Base-by-base conservation (phyloP, 2,113 vertebrate genomes). In the Paramormyrops kingsleyae region DNA sequence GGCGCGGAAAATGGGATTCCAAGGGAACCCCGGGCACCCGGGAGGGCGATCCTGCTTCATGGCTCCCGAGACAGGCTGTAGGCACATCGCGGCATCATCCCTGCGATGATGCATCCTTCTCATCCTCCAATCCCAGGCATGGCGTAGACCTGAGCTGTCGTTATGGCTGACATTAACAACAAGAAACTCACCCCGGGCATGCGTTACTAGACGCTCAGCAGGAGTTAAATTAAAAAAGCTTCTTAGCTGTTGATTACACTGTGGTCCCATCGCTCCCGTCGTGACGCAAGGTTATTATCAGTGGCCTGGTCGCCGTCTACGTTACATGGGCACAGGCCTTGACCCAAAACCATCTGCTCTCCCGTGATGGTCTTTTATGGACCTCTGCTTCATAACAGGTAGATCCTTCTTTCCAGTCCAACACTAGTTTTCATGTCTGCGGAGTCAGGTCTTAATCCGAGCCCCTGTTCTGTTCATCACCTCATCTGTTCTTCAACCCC, bases 31-130 rank as follows among this genome's bases (percentile, higher is more conserved):
- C 90, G 87, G 89, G 90, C 90, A 74, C 50, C 70, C 17, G 77
- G 91, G 91, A 91, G 90, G 53, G 17, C 88, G 92, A 94, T 95
- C 91, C 85, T n/a, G 62, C 93, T 93, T 92, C 91, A 93, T 91
- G 93, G 91, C 84, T 91, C 49, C 90, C 90, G 91, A 89, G 88
- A 92, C 91, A 87, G 92, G 89, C 93, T 42, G 66, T 89, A 91
- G 90, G 91, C 89, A 83, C 89, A 56, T 87, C 7, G 49, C 90
- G 10, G 44, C 85, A 50, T 42, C n/a, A n/a, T n/a, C n/a, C n/a
- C 24, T 17, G n/a, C 15, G 59, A 44, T 4, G 46, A 88, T 62
- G 7, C 31, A 91, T 86, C 3, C 44, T 59, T 31, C 46, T n/a
- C 49, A 7, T 21, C 39, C 83, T 49, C 42, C 42, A 80, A 35